Percentiles rank a stretch among this genome's conserved stretches.
phyloP scores from a whole-genome alignment of 2,888 invertebrate genomes.

The Baronia brevicornis region DNA sequence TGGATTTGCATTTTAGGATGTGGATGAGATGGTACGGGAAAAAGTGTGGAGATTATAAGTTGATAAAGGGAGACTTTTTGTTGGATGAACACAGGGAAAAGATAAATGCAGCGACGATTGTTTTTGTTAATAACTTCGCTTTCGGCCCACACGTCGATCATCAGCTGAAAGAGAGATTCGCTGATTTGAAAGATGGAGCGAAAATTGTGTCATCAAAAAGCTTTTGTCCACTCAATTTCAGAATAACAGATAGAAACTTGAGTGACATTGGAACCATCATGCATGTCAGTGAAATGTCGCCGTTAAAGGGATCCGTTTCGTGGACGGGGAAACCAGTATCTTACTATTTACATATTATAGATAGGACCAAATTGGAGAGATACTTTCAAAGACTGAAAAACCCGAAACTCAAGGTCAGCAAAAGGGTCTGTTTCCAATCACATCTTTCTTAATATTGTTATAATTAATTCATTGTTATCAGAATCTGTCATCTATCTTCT shows the following conservation, averaged over 20 bases:
- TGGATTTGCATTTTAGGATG: conserved; percentile 92
- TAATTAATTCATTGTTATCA: too few relatives aligned
- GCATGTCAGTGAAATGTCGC: conserved; percentile 98
- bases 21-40: conserved; percentile 99
- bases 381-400: conserved; percentile 97
- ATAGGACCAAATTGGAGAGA: conserved; percentile 96
- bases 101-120: conserved; percentile 94
- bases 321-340: conserved; percentile 99
- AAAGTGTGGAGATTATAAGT: conserved; percentile 90
- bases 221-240: conserved; percentile 98
- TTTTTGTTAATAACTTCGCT: conserved; percentile 99
- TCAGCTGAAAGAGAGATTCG: conserved; percentile 95
- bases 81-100: conserved; percentile 94
- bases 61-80: conserved; percentile 96
- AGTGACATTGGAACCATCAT: conserved; percentile 99
- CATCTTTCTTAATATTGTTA: conserved; percentile 28
- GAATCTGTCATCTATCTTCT: too few relatives aligned
- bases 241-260: conserved; percentile 97
- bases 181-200: conserved; percentile 95
- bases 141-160: conserved; percentile 99
- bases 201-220: conserved; percentile 98
- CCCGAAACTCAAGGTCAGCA: conserved; percentile 83
- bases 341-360: conserved; percentile 98
- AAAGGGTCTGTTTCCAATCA: conserved; percentile 72
- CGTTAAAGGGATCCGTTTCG: conserved; percentile 95